These are phyloP conservation scores for Lemur catta DNA, from an alignment of 2,797 vertebrate species.

Conservation along the genomic window DNA sequence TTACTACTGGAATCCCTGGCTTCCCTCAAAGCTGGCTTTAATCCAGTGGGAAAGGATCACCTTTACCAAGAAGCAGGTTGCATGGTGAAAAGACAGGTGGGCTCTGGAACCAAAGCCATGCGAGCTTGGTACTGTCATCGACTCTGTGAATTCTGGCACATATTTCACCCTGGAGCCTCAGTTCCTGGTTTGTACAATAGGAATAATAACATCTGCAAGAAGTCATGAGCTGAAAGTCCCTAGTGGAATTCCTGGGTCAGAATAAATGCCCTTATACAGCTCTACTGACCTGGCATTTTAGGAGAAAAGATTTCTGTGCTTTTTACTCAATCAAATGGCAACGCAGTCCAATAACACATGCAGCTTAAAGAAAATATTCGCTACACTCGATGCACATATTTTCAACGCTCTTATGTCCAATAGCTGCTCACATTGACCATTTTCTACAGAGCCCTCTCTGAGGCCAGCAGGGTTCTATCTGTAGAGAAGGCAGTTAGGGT, in stretches of 20 bases:
- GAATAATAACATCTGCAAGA: background rate
- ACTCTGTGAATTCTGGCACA: background rate
- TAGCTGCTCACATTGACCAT: background rate
- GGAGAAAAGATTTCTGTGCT: background rate
- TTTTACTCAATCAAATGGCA: background rate
- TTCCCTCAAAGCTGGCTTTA: conserved; percentile 20
- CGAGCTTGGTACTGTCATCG: background rate
- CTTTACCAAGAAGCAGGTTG: background rate
- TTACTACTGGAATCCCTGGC: background rate
- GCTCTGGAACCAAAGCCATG: background rate
- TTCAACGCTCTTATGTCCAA: background rate
- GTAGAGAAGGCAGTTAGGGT: background rate
- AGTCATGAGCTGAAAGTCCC: background rate
- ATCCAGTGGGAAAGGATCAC: background rate
- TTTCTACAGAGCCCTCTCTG: background rate
- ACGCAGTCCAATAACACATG: background rate
- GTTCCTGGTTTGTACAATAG: background rate
- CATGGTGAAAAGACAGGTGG: background rate
- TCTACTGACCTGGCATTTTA: background rate
- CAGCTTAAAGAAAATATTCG: background rate
- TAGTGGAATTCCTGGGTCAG: background rate
- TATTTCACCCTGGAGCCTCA: background rate
- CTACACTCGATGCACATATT: rapidly evolving
- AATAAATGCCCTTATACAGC: background rate
- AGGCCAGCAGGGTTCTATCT: background rate